Evolutionary conservation across 1,140 invertebrate species (phyloP).

Genomic region (Cydia pomonella): DNA sequence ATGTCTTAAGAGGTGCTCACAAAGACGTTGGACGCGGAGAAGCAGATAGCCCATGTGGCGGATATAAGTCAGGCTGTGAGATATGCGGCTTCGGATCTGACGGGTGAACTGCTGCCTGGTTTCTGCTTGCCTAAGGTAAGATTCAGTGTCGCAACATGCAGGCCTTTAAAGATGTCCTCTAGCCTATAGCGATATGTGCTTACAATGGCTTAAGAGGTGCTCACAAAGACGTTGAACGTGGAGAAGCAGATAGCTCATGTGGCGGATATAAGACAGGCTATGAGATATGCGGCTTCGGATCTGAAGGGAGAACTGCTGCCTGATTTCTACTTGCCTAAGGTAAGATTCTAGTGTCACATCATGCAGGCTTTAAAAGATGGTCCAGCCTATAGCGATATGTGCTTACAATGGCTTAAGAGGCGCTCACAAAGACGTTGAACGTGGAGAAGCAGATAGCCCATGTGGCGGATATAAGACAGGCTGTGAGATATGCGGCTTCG

Average conservation of each 20-base stretch:
- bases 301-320: conserved; percentile 91
- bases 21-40: conserved; percentile 90
- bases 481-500: conserved; percentile 92
- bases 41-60: conserved; percentile 91
- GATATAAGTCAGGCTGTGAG: conserved; percentile 95
- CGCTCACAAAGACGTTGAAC: conserved; percentile 94
- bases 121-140: conserved; percentile 94
- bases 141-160: no score
- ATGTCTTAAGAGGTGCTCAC: conserved; percentile 95
- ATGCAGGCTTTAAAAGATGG: no score
- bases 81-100: conserved; percentile 93
- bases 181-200: conserved; percentile 84
- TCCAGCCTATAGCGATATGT: conserved; percentile 82
- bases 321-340: conserved; percentile 97
- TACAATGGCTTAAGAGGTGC: conserved; percentile 93
- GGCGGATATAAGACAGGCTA: conserved; percentile 93
- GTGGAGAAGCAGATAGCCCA: conserved; percentile 90
- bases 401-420: conserved; percentile 93
- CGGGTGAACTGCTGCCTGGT: conserved; percentile 92
- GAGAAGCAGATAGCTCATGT: conserved; percentile 92
- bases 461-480: conserved; percentile 94
- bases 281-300: conserved; percentile 94
- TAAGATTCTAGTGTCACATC: conserved; percentile 38
- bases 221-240: conserved; percentile 93
- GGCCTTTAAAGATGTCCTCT: no score